Base-by-base conservation (phyloP, 2,797 vertebrate genomes). In the Hippopotamyrus pictus region DNA sequence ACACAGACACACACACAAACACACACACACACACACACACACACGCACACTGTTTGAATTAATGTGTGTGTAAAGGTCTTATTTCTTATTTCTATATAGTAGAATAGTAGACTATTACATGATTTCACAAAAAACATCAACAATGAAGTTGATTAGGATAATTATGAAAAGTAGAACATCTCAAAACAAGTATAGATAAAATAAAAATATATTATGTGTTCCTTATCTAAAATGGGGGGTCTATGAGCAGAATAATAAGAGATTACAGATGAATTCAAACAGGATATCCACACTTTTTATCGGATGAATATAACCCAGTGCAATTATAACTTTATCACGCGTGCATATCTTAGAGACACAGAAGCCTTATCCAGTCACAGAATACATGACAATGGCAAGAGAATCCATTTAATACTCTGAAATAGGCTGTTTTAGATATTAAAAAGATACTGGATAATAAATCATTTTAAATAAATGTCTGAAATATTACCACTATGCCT, bases 221-320 rank as follows among this genome's bases (percentile, higher is more conserved):
- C 93, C 94, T 96, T 96, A 96, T 95, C 95, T 93, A 91, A 94
- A 95, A 95, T 94, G 95, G 93, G 90, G 87, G 89, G 92, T 94
- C 92, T 92, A 92, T 92, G 92, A 90, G 88, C 59, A 88, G 92
- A 95, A 94, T 94, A 94, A 94, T 93, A 93, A 93, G 90, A 90
- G 86, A 89, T 89, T 88, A 91, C 89, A 93, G 92, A 90, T 89
- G 92, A 91, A 88, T 89, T 92, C 91, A 90, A 93, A 91, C 91
- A 86, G 91, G 62, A 94, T 93, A 94, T 92, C 83, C 92, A 94
- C 95, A 94, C 92, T 93, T 91, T 93, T 92, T 90, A 92, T 92
- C 91, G 89, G 90, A 92, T 92, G 92, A 92, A 95, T 93, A 92
- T 93, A 93, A 92, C 76, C 89, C 86, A 89, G 84, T 90, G 89